phyloP scores from a whole-genome alignment of 2,797 vertebrate genomes.

The Bovichtus variegatus region DNA sequence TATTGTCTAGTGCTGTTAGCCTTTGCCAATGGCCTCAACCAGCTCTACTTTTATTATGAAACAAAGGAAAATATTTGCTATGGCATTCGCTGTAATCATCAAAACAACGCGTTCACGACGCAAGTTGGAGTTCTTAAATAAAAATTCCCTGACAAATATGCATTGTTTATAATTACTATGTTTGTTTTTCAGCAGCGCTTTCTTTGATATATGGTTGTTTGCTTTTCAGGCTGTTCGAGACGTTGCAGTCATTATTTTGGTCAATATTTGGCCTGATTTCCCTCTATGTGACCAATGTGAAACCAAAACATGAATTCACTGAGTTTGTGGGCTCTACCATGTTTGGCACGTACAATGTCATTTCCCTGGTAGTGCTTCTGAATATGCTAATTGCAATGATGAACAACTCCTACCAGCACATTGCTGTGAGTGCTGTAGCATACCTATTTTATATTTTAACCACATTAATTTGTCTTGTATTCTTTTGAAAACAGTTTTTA shows the following conservation, averaged over 20 bases:
- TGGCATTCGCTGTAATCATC: conserved; percentile 92
- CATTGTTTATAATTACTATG: conserved; percentile 14
- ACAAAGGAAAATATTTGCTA: conserved; percentile 82
- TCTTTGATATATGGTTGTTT: conserved; percentile 40
- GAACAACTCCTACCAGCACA: conserved; percentile 99
- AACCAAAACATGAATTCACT: conserved; percentile 92
- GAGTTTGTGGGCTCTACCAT: conserved; percentile 97
- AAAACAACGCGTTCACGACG: conserved; percentile 99
- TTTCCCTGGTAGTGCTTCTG: conserved; percentile 96
- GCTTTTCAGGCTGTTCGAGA: conserved; percentile 93
- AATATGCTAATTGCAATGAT: conserved; percentile 99
- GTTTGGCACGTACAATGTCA: conserved; percentile 98
- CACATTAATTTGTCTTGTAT: conserved; percentile 3
- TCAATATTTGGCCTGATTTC: conserved; percentile 97
- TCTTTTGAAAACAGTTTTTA: conserved; percentile 7
- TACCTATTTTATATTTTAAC: neutral
- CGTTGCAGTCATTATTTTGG: conserved; percentile 97
- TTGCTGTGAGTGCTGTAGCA: conserved; percentile 90
- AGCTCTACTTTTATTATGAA: conserved; percentile 96
- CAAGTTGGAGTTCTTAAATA: conserved; percentile 79
- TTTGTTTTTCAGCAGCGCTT: neutral
- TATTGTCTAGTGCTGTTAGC: conserved; percentile 97
- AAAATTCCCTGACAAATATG: conserved; percentile 27
- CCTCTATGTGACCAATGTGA: conserved; percentile 95
- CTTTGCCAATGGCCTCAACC: conserved; percentile 98